Percentiles rank a stretch among this genome's conserved stretches.
phyloP scores from a whole-genome alignment of 2,888 invertebrate species.

The Tanypteryx hageni region DNA sequence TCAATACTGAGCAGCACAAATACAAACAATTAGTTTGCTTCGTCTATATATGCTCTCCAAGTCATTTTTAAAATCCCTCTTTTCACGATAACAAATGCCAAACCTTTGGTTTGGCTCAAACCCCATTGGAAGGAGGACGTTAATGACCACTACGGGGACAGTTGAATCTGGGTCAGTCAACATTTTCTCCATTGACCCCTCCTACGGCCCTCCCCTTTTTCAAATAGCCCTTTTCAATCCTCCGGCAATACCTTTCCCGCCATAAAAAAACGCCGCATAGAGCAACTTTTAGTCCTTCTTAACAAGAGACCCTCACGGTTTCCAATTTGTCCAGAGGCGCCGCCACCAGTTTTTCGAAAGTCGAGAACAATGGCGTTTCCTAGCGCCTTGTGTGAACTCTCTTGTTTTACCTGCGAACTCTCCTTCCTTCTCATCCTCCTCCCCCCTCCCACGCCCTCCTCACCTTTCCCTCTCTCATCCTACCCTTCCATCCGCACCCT shows the following conservation, averaged over 20 bases:
- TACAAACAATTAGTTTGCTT: not conserved
- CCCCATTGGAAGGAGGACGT: not conserved
- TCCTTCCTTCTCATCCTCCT: not conserved
- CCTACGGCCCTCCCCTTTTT: not conserved
- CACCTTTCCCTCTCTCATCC: not conserved
- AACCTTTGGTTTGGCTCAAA: not conserved
- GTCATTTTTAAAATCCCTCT: not conserved
- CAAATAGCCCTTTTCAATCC: not conserved
- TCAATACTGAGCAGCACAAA: not conserved
- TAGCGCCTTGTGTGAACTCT: not conserved
- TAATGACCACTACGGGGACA: not conserved
- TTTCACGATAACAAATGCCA: not conserved
- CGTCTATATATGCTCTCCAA: not conserved
- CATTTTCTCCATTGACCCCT: conserved; percentile 14
- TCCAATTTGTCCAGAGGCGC: not conserved
- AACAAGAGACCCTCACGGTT: not conserved
- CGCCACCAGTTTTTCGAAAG: conserved; percentile 8
- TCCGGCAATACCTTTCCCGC: not conserved
- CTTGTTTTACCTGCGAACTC: not conserved
- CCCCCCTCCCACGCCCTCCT: not conserved
- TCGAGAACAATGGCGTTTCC: too few species aligned
- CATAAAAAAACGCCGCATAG: not conserved
- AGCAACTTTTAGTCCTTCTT: not conserved
- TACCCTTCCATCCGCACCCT: not conserved
- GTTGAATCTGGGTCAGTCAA: conserved; percentile 13